phyloP scores from a whole-genome alignment of 2,797 vertebrate genomes.

The Mus minutoides region DNA sequence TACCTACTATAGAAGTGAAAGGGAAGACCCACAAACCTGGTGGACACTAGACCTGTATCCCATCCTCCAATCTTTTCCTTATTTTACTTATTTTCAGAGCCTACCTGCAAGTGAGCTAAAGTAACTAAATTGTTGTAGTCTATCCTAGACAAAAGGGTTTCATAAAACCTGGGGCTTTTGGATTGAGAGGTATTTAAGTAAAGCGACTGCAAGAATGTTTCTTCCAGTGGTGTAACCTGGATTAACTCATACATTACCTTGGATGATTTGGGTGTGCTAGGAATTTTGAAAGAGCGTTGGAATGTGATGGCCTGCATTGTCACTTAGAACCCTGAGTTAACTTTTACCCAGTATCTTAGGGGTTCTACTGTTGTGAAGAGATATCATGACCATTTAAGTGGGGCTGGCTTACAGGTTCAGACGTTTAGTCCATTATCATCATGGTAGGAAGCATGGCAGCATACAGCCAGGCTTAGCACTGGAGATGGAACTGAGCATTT shows the following conservation, averaged over 20 bases:
- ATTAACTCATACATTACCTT: background rate
- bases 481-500: no score
- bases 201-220: background rate
- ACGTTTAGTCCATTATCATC: background rate
- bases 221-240: background rate
- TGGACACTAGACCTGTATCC: background rate
- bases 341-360: background rate
- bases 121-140: background rate
- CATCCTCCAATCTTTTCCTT: background rate
- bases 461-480: background rate
- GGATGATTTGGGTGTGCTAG: background rate
- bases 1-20: no score
- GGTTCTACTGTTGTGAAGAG: background rate
- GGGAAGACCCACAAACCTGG: background rate
- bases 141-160: background rate
- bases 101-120: background rate
- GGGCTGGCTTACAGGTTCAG: background rate
- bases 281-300: background rate
- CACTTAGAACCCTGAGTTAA: background rate
- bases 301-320: background rate
- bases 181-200: background rate
- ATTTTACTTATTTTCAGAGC: background rate
- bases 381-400: background rate
- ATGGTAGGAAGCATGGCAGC: background rate
- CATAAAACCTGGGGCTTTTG: background rate